These are phyloP conservation scores for Dolichoris vasculosae DNA, from an alignment of 1,140 invertebrate species.

Conservation along the genomic window DNA sequence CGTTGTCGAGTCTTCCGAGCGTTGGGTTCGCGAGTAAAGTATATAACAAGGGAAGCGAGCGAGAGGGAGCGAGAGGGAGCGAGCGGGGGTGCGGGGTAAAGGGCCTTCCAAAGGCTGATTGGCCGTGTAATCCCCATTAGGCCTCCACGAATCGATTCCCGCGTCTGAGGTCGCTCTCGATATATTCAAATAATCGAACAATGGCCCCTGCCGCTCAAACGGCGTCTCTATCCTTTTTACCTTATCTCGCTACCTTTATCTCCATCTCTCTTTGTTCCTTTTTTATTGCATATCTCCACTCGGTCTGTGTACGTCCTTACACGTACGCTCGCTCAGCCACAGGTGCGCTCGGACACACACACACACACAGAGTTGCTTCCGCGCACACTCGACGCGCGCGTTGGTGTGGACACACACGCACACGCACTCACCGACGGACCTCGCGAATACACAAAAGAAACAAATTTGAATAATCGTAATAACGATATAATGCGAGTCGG, in stretches of 20 bases:
- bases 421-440: background rate
- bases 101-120: conserved; percentile 61
- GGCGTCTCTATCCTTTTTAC: conserved; percentile 55
- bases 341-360: background rate
- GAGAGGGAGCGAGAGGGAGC: conserved; percentile 41
- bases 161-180: conserved; percentile 61
- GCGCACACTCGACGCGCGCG: conserved; percentile 21
- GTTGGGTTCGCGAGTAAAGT: conserved; percentile 18
- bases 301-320: too few relatives aligned
- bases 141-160: conserved; percentile 71
- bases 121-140: conserved; percentile 74
- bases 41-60: conserved; percentile 25
- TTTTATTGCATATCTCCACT: conserved; percentile 10
- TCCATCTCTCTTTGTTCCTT: conserved; percentile 50
- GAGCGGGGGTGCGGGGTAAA: conserved; percentile 44
- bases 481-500: conserved; percentile 63
- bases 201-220: conserved; percentile 63
- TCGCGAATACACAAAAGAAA: conserved; percentile 59
- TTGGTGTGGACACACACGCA: conserved; percentile 46
- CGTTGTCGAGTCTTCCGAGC: background rate
- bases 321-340: background rate
- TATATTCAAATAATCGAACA: conserved; percentile 74
- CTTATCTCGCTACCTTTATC: conserved; percentile 56
- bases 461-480: conserved; percentile 71
- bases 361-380: background rate